These are phyloP conservation scores for Barnardius zonarius DNA, from an alignment of 2,113 vertebrate genomes.

Conservation along the genomic window DNA sequence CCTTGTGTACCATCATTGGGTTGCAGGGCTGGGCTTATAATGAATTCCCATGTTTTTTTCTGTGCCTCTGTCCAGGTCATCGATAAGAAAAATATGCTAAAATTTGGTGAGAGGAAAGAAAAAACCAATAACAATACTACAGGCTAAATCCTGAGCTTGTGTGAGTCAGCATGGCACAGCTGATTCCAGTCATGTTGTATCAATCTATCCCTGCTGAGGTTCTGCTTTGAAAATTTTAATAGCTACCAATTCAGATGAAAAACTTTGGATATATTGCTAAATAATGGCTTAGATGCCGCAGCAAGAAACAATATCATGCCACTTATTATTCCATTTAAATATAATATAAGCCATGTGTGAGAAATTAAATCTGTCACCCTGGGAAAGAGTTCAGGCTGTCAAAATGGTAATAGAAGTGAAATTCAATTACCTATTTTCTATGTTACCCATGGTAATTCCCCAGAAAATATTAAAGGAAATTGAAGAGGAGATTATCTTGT, in stretches of 20 bases:
- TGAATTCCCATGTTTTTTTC: not conserved
- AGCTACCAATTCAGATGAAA: not conserved
- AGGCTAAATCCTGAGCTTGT: not conserved
- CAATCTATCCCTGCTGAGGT: not conserved
- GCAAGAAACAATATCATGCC: slow-evolving; percentile 22
- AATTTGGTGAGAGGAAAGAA: not conserved
- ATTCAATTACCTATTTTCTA: slow-evolving; percentile 51
- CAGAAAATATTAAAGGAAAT: slow-evolving; percentile 51
- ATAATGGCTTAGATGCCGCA: slow-evolving; percentile 18
- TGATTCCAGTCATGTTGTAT: not conserved
- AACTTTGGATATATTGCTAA: not conserved
- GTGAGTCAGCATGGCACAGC: not conserved
- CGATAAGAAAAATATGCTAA: not conserved
- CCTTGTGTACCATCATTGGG: not conserved
- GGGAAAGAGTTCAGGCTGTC: slow-evolving; percentile 49
- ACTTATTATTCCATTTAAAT: slow-evolving; percentile 56
- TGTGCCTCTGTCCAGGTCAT: not conserved
- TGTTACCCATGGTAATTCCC: slow-evolving; percentile 18
- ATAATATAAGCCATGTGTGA: slow-evolving; percentile 29
- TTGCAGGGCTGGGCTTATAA: not conserved
- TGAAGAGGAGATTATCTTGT: slow-evolving; percentile 28
- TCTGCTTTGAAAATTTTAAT: slow-evolving; percentile 2
- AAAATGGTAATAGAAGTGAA: slow-evolving; percentile 58
- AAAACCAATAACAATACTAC: not conserved
- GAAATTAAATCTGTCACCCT: slow-evolving; percentile 54